phyloP scores from a whole-genome alignment of 2,888 invertebrate species.

The Papilio elwesi region DNA sequence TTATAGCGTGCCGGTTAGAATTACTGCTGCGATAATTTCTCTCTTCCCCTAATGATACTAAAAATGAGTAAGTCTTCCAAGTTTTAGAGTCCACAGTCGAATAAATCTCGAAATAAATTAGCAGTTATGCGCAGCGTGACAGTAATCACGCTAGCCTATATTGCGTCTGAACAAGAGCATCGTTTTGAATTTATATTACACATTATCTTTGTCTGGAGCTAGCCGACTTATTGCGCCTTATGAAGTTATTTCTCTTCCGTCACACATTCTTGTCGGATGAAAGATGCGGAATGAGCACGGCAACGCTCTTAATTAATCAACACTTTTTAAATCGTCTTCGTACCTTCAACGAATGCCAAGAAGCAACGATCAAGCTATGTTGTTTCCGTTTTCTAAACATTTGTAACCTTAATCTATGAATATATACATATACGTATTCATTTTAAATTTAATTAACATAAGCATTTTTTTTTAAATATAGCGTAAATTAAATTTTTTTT shows the following conservation, averaged over 20 bases:
- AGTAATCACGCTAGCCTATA: constrained; percentile 58
- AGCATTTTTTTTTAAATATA: background rate
- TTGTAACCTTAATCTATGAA: background rate
- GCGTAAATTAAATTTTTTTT: background rate
- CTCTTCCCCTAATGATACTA: background rate
- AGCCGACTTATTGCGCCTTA: constrained; percentile 62
- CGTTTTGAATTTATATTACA: constrained; percentile 72
- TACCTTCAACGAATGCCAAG: constrained; percentile 60
- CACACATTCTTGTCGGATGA: constrained; percentile 62
- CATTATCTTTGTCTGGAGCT: constrained; percentile 63
- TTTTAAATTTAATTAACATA: too few relatives aligned
- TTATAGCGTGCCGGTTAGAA: constrained; percentile 2
- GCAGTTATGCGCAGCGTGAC: constrained; percentile 55
- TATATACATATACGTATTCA: too few relatives aligned
- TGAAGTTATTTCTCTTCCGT: constrained; percentile 59
- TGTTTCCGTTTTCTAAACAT: constrained; percentile 50
- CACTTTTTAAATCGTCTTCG: constrained; percentile 56
- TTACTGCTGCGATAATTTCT: constrained; percentile 2
- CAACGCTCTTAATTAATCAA: constrained; percentile 63
- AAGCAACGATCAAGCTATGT: constrained; percentile 63
- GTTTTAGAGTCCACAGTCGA: constrained; percentile 16
- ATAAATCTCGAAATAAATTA: constrained; percentile 51
- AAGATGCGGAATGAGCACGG: constrained; percentile 60
- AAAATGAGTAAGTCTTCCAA: constrained; percentile 14
- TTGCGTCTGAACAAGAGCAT: constrained; percentile 60